Base-by-base conservation (phyloP, 2,113 vertebrate genomes). In the Amblyopsis rosae region DNA sequence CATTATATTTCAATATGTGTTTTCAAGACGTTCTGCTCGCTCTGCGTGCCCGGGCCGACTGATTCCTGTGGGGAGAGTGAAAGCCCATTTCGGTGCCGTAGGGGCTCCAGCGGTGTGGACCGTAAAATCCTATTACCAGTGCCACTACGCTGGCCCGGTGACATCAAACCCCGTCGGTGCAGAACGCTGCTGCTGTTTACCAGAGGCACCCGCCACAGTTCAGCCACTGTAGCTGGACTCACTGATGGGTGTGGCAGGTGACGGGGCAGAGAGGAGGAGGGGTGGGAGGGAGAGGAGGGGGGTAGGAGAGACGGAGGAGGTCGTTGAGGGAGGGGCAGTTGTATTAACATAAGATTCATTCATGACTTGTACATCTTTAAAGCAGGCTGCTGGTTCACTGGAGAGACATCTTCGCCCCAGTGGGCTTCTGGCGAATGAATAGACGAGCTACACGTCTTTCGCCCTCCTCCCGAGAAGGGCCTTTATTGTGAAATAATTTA, bases 111-210 rank as follows among this genome's bases (percentile, higher is more conserved):
- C 8, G 16, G 13, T 12, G 60, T 41, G 49, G 64, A 59, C 4
- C 35, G 35, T 41, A 41, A 41, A 41, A 41, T 41, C 5, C 35
- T 41, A 41, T 41, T 41, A 41, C 35, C 35, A 5, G 35, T 41
- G 35, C 35, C 35, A 5, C 85, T 82, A 75, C 83, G 84, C 86
- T 79, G 74, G 86, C 80, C 84, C 73, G 58, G 83, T 89, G 82
- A 85, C 86, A 90, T 87, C 85, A 81, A 88, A 80, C 86, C 76
- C 73, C 79, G 65, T 77, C 77, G 63, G 80, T 83, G 89, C 82
- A 80, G 76, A 87, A 86, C 69, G 69, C 70, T 45, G 77, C 80
- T 56, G 79, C 63, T 77, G 73, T 88, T 87, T 79, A 86, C 79
- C 80, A 60, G 72, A 70, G 71, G 76, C 64, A 57, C 26, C 55